phyloP scores from a whole-genome alignment of 2,888 invertebrate genomes.

The Drosophila greeni region DNA sequence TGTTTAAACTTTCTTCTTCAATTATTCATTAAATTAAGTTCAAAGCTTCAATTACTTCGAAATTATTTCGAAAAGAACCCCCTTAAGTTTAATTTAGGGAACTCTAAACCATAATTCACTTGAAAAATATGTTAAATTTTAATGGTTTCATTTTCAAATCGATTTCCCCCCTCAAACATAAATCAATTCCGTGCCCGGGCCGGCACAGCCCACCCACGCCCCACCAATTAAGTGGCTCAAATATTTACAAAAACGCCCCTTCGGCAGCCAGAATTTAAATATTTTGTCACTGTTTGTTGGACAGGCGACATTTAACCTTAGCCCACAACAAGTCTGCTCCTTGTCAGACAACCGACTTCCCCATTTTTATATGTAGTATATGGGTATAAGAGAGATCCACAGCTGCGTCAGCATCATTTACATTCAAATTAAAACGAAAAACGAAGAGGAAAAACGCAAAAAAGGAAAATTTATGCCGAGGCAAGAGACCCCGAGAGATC shows the following conservation, averaged over 20 bases:
- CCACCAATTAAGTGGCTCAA: conserved; percentile 71
- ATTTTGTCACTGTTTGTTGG: conserved; percentile 71
- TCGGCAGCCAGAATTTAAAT: conserved; percentile 57
- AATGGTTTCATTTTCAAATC: conserved; percentile 38
- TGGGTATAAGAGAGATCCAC: conserved; percentile 17
- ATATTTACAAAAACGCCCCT: conserved; percentile 70
- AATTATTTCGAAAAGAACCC: neutral
- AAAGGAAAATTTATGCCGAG: conserved; percentile 62
- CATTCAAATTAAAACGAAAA: conserved; percentile 74
- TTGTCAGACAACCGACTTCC: conserved; percentile 19
- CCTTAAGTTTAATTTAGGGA: neutral
- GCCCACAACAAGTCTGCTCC: conserved; percentile 26
- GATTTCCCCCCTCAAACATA: conserved; percentile 37
- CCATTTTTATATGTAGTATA: conserved; percentile 10
- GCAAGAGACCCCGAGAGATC: conserved; percentile 2
- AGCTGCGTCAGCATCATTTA: conserved; percentile 67
- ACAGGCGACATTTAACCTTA: conserved; percentile 71
- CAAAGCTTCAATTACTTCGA: neutral
- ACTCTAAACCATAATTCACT: conserved; percentile 18
- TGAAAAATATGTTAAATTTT: conserved; percentile 28
- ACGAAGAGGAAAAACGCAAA: conserved; percentile 54
- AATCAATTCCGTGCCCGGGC: conserved; percentile 33
- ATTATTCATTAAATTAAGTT: neutral
- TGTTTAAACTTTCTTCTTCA: neutral
- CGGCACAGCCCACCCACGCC: conserved; percentile 30